Conservation (phyloP, 1,140 invertebrate species). For the Uloborus diversus region DNA sequence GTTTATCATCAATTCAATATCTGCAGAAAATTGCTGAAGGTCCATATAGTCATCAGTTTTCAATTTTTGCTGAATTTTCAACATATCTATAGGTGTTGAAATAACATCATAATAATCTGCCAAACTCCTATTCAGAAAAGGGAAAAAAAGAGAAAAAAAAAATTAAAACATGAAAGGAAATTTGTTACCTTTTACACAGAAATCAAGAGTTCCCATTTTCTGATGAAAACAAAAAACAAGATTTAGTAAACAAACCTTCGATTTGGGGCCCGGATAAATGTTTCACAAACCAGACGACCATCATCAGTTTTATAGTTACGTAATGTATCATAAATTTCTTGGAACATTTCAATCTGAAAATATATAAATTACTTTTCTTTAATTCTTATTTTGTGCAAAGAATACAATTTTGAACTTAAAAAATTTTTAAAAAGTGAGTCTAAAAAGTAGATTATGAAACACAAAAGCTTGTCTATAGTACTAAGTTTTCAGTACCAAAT, state of each 20-base stretch:
- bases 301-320: constrained; percentile 92
- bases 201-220: neutral
- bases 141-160: neutral
- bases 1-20: constrained; percentile 86
- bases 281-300: constrained; percentile 88
- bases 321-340: constrained; percentile 91
- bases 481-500: too few relatives aligned
- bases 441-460: too few relatives aligned
- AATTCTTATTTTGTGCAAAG: neutral
- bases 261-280: constrained; percentile 93
- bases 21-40: constrained; percentile 84
- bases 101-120: constrained; percentile 74
- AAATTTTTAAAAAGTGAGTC: too few relatives aligned
- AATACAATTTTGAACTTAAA: neutral
- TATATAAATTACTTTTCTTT: neutral
- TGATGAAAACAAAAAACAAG: neutral
- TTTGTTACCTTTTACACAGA: neutral
- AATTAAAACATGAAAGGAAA: too few relatives aligned
- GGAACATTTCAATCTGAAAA: constrained; percentile 62
- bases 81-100: constrained; percentile 89
- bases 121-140: constrained; percentile 40
- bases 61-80: constrained; percentile 94
- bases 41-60: constrained; percentile 95
- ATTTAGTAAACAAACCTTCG: constrained; percentile 70
- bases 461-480: too few relatives aligned